These are phyloP conservation scores for Dicranocentrus wangi DNA, from an alignment of 2,888 invertebrate genomes.

Conservation along the genomic window DNA sequence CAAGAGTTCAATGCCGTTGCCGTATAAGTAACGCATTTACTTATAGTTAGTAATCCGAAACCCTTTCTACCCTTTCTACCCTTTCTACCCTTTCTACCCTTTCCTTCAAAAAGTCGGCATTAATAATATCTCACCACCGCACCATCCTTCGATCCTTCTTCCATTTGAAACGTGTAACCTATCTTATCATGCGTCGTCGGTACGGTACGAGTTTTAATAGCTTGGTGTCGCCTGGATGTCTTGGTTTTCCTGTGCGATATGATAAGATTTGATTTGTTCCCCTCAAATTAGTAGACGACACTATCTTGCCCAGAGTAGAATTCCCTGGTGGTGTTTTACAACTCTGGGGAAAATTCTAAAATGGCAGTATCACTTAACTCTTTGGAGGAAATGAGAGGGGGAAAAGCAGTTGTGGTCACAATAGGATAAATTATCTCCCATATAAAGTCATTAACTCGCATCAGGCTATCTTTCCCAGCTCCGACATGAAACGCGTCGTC, in stretches of 20 bases:
- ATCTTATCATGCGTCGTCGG: no score
- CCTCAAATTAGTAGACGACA: conserved; percentile 56
- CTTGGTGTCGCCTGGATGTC: conserved; percentile 52
- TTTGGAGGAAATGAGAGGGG: background rate
- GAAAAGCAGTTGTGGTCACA: conserved; percentile 5
- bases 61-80: no score
- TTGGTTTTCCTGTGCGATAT: conserved; percentile 56
- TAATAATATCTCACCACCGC: background rate
- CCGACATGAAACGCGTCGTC: background rate
- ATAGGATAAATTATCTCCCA: conserved; percentile 53
- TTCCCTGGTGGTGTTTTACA: conserved; percentile 41
- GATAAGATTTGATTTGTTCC: conserved; percentile 66
- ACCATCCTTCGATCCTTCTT: no score
- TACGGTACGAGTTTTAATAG: conserved; percentile 60
- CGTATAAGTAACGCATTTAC: no score
- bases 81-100: no score
- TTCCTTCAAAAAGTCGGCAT: background rate
- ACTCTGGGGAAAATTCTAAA: conserved; percentile 39
- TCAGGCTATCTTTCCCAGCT: conserved; percentile 32
- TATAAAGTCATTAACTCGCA: conserved; percentile 62
- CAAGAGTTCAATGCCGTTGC: no score
- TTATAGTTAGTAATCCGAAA: no score
- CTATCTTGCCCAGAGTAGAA: conserved; percentile 45
- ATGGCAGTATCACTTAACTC: conserved; percentile 18
- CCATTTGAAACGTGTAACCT: no score